Conservation (phyloP, 2,888 invertebrate species). For the Saturnia japonica region DNA sequence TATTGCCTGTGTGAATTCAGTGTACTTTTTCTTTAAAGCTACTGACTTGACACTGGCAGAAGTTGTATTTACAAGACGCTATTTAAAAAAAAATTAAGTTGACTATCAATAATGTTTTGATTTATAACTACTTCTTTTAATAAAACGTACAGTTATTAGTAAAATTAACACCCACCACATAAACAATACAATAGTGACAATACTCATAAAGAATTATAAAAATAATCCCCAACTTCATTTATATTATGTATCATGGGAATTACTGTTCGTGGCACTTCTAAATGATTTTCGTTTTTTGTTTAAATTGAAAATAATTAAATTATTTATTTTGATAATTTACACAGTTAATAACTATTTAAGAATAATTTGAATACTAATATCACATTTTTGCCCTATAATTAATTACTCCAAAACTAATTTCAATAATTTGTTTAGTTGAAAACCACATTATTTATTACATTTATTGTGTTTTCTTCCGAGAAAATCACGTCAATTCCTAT, state of each 20-base stretch:
- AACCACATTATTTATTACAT: too few relatives aligned
- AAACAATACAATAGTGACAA: too few relatives aligned
- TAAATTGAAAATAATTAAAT: neutral
- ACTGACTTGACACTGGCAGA: too few relatives aligned
- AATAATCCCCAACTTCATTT: constrained; percentile 6
- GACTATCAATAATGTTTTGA: neutral
- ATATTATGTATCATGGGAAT: constrained; percentile 10
- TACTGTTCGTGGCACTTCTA: neutral
- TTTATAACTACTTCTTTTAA: neutral
- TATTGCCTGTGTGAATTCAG: neutral
- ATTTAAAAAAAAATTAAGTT: neutral
- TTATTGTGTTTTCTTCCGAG: too few relatives aligned
- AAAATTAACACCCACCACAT: constrained; percentile 4
- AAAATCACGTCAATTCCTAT: too few relatives aligned
- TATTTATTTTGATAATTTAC: too few relatives aligned
- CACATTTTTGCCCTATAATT: too few relatives aligned
- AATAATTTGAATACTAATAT: too few relatives aligned
- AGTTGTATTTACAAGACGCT: too few relatives aligned
- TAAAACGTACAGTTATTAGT: neutral
- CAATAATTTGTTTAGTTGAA: too few relatives aligned
- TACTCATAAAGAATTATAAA: constrained; percentile 14
- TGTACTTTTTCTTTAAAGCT: neutral
- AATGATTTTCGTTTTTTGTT: neutral
- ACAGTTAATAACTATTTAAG: too few relatives aligned
- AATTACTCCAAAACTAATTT: too few relatives aligned